Evolutionary conservation across 2,888 invertebrate genomes (phyloP).

Genomic region (Macroteleia sp.): DNA sequence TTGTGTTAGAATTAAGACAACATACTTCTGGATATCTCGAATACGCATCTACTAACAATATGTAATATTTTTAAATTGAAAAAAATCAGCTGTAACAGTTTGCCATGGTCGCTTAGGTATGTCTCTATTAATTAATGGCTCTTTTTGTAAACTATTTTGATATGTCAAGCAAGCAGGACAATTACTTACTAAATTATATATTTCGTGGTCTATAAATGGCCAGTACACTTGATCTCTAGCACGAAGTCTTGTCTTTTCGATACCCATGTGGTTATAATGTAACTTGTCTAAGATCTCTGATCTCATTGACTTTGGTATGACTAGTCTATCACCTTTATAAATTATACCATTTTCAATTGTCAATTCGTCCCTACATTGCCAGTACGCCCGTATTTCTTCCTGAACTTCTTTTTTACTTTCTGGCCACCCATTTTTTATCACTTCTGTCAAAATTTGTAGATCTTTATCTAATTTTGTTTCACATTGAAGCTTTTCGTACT

Average conservation of each 20-base stretch:
- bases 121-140: conserved; percentile 61
- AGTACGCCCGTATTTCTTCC: conserved; percentile 34
- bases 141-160: conserved; percentile 51
- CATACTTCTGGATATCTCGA: conserved; percentile 18
- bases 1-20: conserved; percentile 24
- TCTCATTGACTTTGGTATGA: conserved; percentile 66
- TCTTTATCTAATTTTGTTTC: conserved; percentile 58
- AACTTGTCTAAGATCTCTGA: conserved; percentile 62
- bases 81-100: conserved; percentile 66
- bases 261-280: conserved; percentile 69
- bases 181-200: conserved; percentile 40
- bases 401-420: not conserved
- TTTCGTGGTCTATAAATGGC: conserved; percentile 66
- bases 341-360: conserved; percentile 51
- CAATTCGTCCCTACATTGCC: conserved; percentile 21
- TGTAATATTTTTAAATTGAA: conserved; percentile 61
- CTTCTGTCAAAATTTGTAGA: not conserved
- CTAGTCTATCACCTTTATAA: conserved; percentile 59
- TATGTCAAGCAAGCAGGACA: conserved; percentile 67
- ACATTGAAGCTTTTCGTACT: not conserved
- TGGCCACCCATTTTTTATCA: conserved; percentile 11
- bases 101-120: conserved; percentile 67
- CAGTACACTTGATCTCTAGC: conserved; percentile 68
- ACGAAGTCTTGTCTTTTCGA: conserved; percentile 61
- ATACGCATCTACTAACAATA: conserved; percentile 69